Base-by-base conservation (phyloP, 1,140 invertebrate genomes). In the Aphelinus certus region DNA sequence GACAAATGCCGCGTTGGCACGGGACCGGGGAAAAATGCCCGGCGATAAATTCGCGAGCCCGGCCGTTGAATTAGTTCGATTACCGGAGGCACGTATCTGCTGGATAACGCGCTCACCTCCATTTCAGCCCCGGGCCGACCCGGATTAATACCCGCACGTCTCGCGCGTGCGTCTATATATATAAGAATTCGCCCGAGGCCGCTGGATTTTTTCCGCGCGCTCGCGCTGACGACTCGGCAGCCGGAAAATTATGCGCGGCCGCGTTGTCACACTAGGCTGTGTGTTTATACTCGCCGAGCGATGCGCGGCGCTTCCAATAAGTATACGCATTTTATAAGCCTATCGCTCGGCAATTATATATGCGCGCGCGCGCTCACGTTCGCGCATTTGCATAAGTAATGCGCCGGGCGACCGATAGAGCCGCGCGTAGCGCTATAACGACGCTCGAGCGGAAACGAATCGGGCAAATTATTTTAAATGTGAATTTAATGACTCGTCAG, bases 11-110 rank as follows among this genome's bases (percentile, higher is more conserved):
- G 68, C 57, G 56, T 26, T 49, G 6, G 57, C 57, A 70, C 68
- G 68, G 48, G 56, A 47, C 26, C 57, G 43, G n/a, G n/a, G 68
- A 70, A 70, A 70, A 70, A 70, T 70, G 57, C n/a, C 48, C 43
- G 5, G 5, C 68, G 68, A 70, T 70, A 70, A 70, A 70, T 70
- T 70, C 61, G 26, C 26, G 26, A 26, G 26, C 26, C 26, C 26
- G 7, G n/a, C 56, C 56, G 56, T 49, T 61, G 61, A 70, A 70
- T 70, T 70, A 70, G 68, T 70, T 70, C 68, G 68, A 70, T 70
- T 70, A 61, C 68, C 68, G 57, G 53, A 61, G 46, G 57, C 57
- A 46, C 68, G 68, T 61, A 61, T 61, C 68, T 51, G 42, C 43
- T 2, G 45, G 64, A 6, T 55, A 55, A 63, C 5, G 58, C 42